Base-by-base conservation (phyloP, 2,113 vertebrate genomes). In the Cranoglanis bouderius region DNA sequence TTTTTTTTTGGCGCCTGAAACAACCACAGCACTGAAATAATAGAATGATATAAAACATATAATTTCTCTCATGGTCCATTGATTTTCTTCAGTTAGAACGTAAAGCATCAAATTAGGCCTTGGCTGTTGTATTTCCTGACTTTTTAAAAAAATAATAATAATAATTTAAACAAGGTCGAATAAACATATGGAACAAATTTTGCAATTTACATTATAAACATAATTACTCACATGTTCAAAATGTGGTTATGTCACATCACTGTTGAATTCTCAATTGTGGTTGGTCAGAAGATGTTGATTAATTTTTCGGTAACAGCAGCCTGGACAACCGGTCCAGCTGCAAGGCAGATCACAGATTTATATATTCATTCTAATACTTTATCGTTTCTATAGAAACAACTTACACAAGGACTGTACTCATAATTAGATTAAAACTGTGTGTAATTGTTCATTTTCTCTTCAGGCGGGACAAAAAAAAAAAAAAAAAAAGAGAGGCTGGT, bases 21-120 rank as follows among this genome's bases (percentile, higher is more conserved):
- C 40, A 14, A 53, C 10, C 61, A 57, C 63, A 43, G 35, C 14
- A 38, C 21, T 4, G 18, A 87, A 88, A 83, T 87, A 84, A 89
- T 63, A 63, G 14, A 80, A 35, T 24, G 32, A 86, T 43, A n/a
- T 29, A 81, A 85, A 63, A 35, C 51, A 80, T 84, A 70, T 24
- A 59, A 63, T 72, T 35, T 57, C 57, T 85, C 29, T 53, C 80
- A 59, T 55, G 46, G 63, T 35, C 65, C 84, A 85, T 18, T 82
- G 32, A 87, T 84, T 85, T 70, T 63, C 29, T 53, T 19, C 21
- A 87, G 67, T 63, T 84, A 55, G 83, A 87, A 80, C 26, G 74
- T 70, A 13, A 61, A 72, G 38, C 61, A 65, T 29, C 10, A 63
- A 29, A 77, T 88, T 40, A 85, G 53, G 26, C 21, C 24, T 43